Conservation (phyloP, 2,888 invertebrate species). For the Gandaritis pyraliata region DNA sequence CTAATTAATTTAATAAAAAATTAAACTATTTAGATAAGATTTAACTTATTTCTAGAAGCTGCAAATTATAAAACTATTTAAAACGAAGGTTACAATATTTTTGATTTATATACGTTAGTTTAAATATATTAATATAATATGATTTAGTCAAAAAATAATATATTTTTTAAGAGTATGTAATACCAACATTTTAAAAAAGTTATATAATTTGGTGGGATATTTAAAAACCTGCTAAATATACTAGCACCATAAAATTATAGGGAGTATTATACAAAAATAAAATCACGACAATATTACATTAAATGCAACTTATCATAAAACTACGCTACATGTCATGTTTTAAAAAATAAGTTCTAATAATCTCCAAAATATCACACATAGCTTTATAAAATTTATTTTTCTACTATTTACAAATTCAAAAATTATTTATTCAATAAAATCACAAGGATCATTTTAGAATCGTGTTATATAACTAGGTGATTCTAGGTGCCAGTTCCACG, state of each 20-base stretch:
- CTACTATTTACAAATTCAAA: slow-evolving; percentile 25
- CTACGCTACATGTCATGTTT: slow-evolving; percentile 28
- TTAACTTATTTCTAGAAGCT: not conserved
- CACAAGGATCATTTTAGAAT: too few relatives aligned
- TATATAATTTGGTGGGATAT: slow-evolving; percentile 20
- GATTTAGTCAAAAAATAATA: not conserved
- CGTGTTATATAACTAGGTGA: too few relatives aligned
- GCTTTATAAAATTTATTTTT: slow-evolving; percentile 9
- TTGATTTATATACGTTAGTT: not conserved
- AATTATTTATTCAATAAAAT: too few relatives aligned
- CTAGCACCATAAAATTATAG: slow-evolving; percentile 22
- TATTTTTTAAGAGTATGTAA: not conserved
- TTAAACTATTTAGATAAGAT: not conserved
- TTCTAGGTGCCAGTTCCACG: too few relatives aligned
- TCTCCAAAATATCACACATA: slow-evolving; percentile 36
- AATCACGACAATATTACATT: slow-evolving; percentile 24
- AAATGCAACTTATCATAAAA: slow-evolving; percentile 34
- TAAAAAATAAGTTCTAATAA: slow-evolving; percentile 28
- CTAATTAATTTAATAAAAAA: too few relatives aligned
- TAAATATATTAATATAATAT: not conserved
- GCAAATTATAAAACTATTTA: slow-evolving; percentile 2
- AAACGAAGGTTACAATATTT: not conserved
- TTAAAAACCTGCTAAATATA: slow-evolving; percentile 2
- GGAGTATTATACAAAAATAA: slow-evolving; percentile 16
- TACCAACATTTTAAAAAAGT: slow-evolving; percentile 1